Evolutionary conservation across 2,888 invertebrate genomes (phyloP).

Genomic region (Copidosoma aretas): DNA sequence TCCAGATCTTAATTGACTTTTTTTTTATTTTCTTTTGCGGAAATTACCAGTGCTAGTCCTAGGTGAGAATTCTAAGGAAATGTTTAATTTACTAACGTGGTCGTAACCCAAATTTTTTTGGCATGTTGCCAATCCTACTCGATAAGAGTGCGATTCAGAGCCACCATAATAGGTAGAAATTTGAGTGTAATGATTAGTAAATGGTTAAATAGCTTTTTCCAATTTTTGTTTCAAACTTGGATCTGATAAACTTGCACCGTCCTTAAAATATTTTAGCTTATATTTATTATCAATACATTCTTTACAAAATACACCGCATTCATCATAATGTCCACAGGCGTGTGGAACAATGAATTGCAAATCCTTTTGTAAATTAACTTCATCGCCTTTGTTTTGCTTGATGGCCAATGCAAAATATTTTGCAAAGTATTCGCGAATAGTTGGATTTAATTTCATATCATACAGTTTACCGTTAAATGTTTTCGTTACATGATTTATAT

Average conservation of each 20-base stretch:
- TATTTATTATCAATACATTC: conserved; percentile 11
- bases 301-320: conserved; percentile 25
- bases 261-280: conserved; percentile 21
- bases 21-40: conserved; percentile 16
- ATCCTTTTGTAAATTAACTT: neutral
- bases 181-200: conserved; percentile 11
- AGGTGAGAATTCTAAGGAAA: conserved; percentile 11
- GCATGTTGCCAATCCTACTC: conserved; percentile 28
- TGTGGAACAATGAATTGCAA: conserved; percentile 12
- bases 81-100: too few species aligned
- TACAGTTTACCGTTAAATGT: conserved; percentile 10
- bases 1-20: too few species aligned
- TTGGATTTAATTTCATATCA: neutral
- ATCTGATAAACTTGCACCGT: conserved; percentile 30
- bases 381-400: neutral
- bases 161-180: conserved; percentile 30
- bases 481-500: neutral
- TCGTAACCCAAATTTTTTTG: conserved; percentile 25
- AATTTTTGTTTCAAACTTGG: conserved; percentile 13
- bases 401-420: neutral
- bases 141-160: conserved; percentile 32
- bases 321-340: conserved; percentile 31
- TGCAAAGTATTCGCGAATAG: conserved; percentile 1
- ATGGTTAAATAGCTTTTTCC: conserved; percentile 26
- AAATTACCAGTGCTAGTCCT: too few species aligned